Conservation (phyloP, 2,888 invertebrate species). For the Eudemis profundana region DNA sequence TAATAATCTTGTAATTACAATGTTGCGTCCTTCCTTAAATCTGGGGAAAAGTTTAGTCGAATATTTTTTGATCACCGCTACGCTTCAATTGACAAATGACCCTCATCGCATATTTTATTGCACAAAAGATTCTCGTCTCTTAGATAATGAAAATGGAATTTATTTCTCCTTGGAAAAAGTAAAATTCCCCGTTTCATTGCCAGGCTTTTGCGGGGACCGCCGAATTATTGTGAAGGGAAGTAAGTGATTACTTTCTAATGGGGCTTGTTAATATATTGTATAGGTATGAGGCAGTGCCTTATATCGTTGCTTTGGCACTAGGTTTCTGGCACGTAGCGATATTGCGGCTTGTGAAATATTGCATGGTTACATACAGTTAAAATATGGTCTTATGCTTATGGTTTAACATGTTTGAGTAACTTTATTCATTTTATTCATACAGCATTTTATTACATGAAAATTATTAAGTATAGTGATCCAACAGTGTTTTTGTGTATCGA, state of each 20-base stretch:
- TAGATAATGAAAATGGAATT: background rate
- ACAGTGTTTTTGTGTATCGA: no score
- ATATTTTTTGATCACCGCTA: conserved; percentile 7
- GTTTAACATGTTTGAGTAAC: no score
- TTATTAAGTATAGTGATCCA: no score
- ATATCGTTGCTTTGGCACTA: conserved; percentile 55
- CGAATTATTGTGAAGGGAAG: conserved; percentile 28
- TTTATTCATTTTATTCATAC: no score
- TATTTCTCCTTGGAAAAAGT: conserved; percentile 18
- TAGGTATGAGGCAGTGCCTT: conserved; percentile 72
- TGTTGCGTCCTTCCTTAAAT: conserved; percentile 16
- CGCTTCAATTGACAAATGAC: conserved; percentile 27
- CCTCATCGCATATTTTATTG: conserved; percentile 28
- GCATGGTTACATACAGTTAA: conserved; percentile 43
- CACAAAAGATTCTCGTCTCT: conserved; percentile 16
- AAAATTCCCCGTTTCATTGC: conserved; percentile 26
- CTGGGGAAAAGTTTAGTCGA: background rate
- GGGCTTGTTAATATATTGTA: conserved; percentile 19
- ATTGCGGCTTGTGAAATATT: conserved; percentile 46
- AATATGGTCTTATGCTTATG: no score
- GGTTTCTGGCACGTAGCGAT: conserved; percentile 38
- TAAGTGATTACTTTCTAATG: conserved; percentile 26
- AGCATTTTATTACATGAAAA: no score
- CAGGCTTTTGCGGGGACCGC: conserved; percentile 6
- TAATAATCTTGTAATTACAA: conserved; percentile 5